Percentiles rank a stretch among this genome's conserved stretches.
Conservation (phyloP, 1,140 invertebrate genomes). For the Hetaerina americana region DNA sequence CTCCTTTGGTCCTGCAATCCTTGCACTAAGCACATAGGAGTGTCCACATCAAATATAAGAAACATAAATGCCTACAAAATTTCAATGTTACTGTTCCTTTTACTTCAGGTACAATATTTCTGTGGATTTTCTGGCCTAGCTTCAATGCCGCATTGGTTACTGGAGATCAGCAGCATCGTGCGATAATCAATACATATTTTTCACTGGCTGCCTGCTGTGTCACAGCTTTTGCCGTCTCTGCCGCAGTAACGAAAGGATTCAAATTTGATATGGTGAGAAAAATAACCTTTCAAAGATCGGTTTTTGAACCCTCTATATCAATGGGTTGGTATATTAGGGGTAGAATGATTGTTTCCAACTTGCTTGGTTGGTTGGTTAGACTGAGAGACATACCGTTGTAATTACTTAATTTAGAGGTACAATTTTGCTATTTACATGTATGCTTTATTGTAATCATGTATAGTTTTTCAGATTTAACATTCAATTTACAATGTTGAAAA, state of each 20-base stretch:
- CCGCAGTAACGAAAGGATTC: constrained; percentile 57
- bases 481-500: no score
- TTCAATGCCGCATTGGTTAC: constrained; percentile 72
- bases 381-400: no score
- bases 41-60: no score
- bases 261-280: constrained; percentile 67
- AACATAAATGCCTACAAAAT: no score
- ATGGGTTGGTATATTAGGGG: neutral
- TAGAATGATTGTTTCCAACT: neutral
- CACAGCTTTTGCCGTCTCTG: constrained; percentile 68
- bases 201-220: constrained; percentile 73
- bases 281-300: neutral
- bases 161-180: constrained; percentile 64
- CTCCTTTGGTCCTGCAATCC: no score
- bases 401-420: no score
- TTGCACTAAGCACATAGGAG: no score
- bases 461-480: no score
- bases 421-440: no score
- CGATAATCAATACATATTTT: constrained; percentile 86
- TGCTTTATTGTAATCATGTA: no score
- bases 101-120: constrained; percentile 67
- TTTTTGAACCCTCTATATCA: neutral
- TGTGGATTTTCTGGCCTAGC: constrained; percentile 94
- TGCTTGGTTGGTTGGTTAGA: neutral
- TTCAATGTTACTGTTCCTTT: no score